Percentiles rank a stretch among this genome's conserved stretches.
These are phyloP conservation scores for Fregata magnificens DNA, from an alignment of 2,113 vertebrate genomes.

Conservation along the genomic window DNA sequence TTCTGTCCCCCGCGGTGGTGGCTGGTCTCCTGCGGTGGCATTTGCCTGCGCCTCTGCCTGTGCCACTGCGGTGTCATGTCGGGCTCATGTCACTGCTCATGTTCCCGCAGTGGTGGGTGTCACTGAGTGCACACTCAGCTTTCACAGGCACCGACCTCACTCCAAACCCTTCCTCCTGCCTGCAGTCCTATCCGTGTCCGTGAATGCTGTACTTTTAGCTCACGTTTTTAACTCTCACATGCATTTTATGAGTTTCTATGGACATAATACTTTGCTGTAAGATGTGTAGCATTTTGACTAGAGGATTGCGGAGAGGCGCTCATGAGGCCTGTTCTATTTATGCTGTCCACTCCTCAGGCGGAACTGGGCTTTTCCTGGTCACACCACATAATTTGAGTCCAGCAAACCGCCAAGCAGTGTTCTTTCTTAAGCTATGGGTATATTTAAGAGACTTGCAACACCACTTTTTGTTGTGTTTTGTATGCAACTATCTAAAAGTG, in stretches of 20 bases:
- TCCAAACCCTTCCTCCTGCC: fast-evolving
- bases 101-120: not conserved
- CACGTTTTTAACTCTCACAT: fast-evolving
- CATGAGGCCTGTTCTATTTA: not conserved
- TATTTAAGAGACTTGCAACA: not conserved
- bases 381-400: not conserved
- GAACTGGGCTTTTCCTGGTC: not conserved
- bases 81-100: fast-evolving
- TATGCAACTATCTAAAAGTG: not conserved
- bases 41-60: not conserved
- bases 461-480: not conserved
- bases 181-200: fast-evolving
- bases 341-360: not conserved
- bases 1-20: not conserved
- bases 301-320: not conserved
- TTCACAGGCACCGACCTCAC: fast-evolving
- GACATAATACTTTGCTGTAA: not conserved
- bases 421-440: not conserved
- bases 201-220: not conserved
- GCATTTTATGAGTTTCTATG: not conserved
- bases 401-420: not conserved
- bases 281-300: not conserved
- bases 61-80: fast-evolving
- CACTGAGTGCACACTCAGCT: fast-evolving
- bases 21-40: fast-evolving